These are phyloP conservation scores for Philaenus spumarius DNA, from an alignment of 1,140 invertebrate species.

Conservation along the genomic window DNA sequence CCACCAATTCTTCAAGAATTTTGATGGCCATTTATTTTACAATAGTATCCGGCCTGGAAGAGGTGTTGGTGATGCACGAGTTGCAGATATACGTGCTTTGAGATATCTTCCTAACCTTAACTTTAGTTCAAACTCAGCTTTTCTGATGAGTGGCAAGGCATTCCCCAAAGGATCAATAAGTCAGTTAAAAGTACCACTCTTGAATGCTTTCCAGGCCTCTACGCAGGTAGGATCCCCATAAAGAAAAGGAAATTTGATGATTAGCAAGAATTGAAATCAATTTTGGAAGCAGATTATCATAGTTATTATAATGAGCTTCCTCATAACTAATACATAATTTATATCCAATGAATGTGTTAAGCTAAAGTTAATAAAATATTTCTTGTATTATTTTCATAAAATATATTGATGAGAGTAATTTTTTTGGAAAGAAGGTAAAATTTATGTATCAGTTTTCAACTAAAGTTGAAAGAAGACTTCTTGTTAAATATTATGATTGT, in stretches of 20 bases:
- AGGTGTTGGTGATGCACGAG: constrained; percentile 17
- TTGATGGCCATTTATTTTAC: constrained; percentile 15
- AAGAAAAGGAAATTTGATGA: constrained; percentile 17
- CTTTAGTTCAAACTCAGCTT: constrained; percentile 23
- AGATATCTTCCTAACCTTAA: constrained; percentile 22
- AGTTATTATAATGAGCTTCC: constrained; percentile 11
- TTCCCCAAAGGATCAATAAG: constrained; percentile 7
- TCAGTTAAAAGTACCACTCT: background rate
- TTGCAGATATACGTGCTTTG: constrained; percentile 19
- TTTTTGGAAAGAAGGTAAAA: too few relatives aligned
- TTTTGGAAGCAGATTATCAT: constrained; percentile 6
- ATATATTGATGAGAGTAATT: too few relatives aligned
- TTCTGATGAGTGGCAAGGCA: constrained; percentile 5
- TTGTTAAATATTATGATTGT: too few relatives aligned
- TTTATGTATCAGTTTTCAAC: too few relatives aligned
- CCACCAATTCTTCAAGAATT: constrained; percentile 19
- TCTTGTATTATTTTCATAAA: too few relatives aligned
- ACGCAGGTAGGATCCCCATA: constrained; percentile 8
- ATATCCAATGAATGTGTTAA: too few relatives aligned
- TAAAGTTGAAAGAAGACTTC: too few relatives aligned
- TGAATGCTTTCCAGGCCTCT: background rate
- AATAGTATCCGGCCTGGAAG: constrained; percentile 17
- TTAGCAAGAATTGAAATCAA: constrained; percentile 13
- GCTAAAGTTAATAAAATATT: too few relatives aligned
- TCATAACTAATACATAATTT: background rate